Base-by-base conservation (phyloP, 2,113 vertebrate species). In the Sterrhoptilus dennistouni region DNA sequence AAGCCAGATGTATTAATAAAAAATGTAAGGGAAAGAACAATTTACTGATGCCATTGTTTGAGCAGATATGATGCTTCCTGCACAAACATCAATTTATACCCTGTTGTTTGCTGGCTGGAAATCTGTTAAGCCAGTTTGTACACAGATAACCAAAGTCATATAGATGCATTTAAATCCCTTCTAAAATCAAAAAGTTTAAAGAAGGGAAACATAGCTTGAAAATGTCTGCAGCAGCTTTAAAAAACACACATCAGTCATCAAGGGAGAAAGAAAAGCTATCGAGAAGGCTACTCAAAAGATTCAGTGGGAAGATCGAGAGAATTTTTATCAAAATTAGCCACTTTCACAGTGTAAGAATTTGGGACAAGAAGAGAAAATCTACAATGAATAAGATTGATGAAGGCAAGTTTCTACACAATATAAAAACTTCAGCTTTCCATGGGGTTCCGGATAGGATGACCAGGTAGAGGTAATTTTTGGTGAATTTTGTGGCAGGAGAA, bases 51-150 rank as follows among this genome's bases (percentile, higher is more conserved):
- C 18, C 87, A 85, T 53, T 87, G 89, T 92, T 94, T 25, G 7
- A 81, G 83, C 60, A 93, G 96, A 96, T 89, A 90, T 4, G 5
- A 94, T 64, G 82, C 27, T 79, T 96, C 93, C 93, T 96, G 89
- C 60, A 89, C 88, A 95, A 95, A 96, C 86, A 83, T 45, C 92
- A 94, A 49, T 91, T 97, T 94, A 94, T 83, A 63, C 69, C 83
- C 68, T 11, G 4, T 31, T 92, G 56, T 45, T 24, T n/a, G n/a
- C 68, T 68, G 65, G 64, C 53, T 95, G 61, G 52, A 71, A 93
- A 89, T 94, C 84, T 63, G 89, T 89, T 96, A 97, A 97, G 95
- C 96, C 92, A 91, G 91, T 96, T 94, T 95, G 95, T 61, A 95
- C 61, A 71, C 35, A 84, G 83, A 97, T 56, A 95, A 87, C 61